Evolutionary conservation across 2,888 invertebrate genomes (phyloP), one percentile per base, ranked within the genome.

Genomic region (Lepidochitona cinerea): DNA sequence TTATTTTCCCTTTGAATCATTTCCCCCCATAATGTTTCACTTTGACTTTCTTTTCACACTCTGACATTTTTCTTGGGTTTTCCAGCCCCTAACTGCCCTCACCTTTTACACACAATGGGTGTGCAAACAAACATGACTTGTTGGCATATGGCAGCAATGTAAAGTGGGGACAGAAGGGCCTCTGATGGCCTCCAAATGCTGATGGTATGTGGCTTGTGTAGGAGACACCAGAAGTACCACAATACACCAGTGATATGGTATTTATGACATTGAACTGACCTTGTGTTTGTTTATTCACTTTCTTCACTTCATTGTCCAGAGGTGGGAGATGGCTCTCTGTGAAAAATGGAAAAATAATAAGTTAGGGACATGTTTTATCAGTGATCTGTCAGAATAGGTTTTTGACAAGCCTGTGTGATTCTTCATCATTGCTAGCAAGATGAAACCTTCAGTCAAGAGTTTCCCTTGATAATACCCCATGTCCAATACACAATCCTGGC

Each of bases 221-320:
- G 49, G 3, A 2, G n/a, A 49, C 49, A 49, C 49, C 7, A 7
- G 49, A 23, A 18, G 23, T n/a, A 49, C 32, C 14, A 59, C 2
- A 3, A 3, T 32, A 14, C 29, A 59, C 23, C 59, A 29, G 59
- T 14, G 26, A 59, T 32, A 1, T 59, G 59, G 59, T 59, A 59
- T 59, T 59, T 29, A 26, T 59, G 59, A 37, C 66, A 66, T n/a
- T 66, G 37, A 41, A 74, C 78, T 75, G 77, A 83, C 84, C 84
- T 71, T 75, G 75, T 73, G 81, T 81, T 72, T 83, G 85, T 77
- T 84, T 86, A 73, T 84, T 82, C 49, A 84, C 79, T 79, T 88
- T 88, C 81, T 88, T 87, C 68, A 86, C 87, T 75, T 85, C 83
- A 41, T 84, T 80, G 5, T 83, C 78, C 64, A 84, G 79, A 9